Evolutionary conservation across 2,113 vertebrate species (phyloP).

Genomic region (Seriola rivoliana): DNA sequence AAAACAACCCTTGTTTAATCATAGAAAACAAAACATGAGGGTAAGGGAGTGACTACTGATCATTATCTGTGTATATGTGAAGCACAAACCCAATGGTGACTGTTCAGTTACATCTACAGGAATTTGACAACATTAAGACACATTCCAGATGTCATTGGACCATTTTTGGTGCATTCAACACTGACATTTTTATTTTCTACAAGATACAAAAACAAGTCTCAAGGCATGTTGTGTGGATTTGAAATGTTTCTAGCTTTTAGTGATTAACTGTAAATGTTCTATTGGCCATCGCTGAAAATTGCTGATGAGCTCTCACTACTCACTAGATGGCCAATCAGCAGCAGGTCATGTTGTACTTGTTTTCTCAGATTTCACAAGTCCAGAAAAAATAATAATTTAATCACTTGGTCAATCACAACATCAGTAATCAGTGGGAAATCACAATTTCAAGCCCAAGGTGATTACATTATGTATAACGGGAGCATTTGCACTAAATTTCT

Average conservation of each 20-base stretch:
- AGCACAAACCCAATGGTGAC: conserved; percentile 25
- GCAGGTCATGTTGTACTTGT: background rate
- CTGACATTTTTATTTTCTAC: background rate
- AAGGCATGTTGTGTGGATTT: no score
- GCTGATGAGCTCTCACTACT: no score
- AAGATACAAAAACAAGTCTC: no score
- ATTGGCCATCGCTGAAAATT: no score
- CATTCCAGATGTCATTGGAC: conserved; percentile 40
- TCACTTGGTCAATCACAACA: background rate
- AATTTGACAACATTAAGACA: conserved; percentile 40
- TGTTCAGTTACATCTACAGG: conserved; percentile 36
- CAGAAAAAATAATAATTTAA: background rate
- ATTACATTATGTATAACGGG: background rate
- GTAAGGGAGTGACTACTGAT: conserved; percentile 45
- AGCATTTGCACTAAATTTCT: background rate
- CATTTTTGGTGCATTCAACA: conserved; percentile 5
- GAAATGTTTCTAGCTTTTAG: no score
- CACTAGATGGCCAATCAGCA: no score
- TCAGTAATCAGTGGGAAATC: no score
- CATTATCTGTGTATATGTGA: conserved; percentile 38
- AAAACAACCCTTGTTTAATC: conserved; percentile 68
- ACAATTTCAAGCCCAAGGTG: no score
- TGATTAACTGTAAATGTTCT: no score
- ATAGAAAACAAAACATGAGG: conserved; percentile 51
- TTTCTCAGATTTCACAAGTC: no score